phyloP scores from a whole-genome alignment of 2,113 vertebrate species.

The Limanda limanda region DNA sequence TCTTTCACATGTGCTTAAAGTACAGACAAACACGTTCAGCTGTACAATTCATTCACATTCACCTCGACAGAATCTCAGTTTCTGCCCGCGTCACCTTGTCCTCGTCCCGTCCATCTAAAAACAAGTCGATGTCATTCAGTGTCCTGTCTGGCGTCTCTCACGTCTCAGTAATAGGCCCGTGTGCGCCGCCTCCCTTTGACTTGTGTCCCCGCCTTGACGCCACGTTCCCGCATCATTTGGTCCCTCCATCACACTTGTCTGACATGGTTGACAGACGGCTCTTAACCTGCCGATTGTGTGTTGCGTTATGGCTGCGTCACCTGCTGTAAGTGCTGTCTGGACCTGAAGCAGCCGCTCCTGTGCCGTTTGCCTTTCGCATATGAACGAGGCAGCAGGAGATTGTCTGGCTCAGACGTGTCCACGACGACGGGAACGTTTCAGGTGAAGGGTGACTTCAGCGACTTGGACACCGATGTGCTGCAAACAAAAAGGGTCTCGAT shows the following conservation, averaged over 20 bases:
- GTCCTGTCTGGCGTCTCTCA: conserved; percentile 7
- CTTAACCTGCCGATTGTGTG: conserved; percentile 40
- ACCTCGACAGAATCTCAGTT: conserved; percentile 17
- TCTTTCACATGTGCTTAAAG: conserved; percentile 21
- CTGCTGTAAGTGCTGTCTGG: conserved; percentile 28
- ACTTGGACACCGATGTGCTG: too few species aligned
- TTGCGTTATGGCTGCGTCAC: conserved; percentile 16
- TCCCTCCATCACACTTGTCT: conserved; percentile 23
- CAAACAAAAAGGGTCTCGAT: too few species aligned
- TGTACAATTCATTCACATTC: neutral
- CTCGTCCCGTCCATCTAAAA: conserved; percentile 44
- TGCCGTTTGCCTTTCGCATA: conserved; percentile 6
- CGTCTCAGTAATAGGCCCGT: conserved; percentile 46
- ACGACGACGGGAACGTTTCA: too few species aligned
- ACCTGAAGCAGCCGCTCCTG: conserved; percentile 45
- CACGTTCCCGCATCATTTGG: conserved; percentile 8
- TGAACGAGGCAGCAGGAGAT: too few species aligned
- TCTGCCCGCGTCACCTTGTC: conserved; percentile 10
- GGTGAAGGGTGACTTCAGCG: neutral
- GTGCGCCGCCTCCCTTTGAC: conserved; percentile 30
- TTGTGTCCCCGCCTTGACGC: conserved; percentile 8
- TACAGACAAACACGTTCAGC: conserved; percentile 1
- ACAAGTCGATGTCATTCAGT: conserved; percentile 34
- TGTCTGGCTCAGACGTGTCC: too few species aligned
- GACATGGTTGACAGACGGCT: conserved; percentile 37